These are phyloP conservation scores for Macrobrachium nipponense DNA, from an alignment of 1,140 invertebrate genomes.

Conservation along the genomic window DNA sequence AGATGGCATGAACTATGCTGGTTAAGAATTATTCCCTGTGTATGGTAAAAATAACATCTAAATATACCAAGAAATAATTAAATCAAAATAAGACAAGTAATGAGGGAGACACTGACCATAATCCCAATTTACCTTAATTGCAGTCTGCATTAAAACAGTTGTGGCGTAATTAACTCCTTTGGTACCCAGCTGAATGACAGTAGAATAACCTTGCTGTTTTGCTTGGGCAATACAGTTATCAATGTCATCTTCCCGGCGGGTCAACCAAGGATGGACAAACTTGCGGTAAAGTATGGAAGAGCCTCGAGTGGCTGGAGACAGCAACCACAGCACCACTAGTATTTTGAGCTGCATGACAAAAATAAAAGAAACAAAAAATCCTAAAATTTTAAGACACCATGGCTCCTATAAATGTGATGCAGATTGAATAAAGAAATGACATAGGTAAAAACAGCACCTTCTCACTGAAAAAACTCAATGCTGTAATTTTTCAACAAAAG, in stretches of 20 bases:
- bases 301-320: slow-evolving; percentile 96
- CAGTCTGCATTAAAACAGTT: slow-evolving; percentile 92
- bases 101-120: not conserved
- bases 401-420: too few species aligned
- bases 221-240: slow-evolving; percentile 92
- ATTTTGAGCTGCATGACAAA: slow-evolving; percentile 82
- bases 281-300: slow-evolving; percentile 96
- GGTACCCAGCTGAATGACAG: slow-evolving; percentile 86
- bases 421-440: too few species aligned
- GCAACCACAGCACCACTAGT: slow-evolving; percentile 93
- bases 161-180: slow-evolving; percentile 91
- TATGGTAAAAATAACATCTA: too few species aligned
- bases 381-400: not conserved
- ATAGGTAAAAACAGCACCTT: too few species aligned
- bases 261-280: slow-evolving; percentile 95
- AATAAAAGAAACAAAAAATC: not conserved
- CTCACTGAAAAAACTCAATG: too few species aligned
- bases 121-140: slow-evolving; percentile 83
- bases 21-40: too few species aligned
- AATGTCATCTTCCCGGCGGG: slow-evolving; percentile 93
- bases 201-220: slow-evolving; percentile 90
- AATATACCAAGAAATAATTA: not conserved
- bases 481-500: too few species aligned
- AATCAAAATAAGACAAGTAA: not conserved
- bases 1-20: too few species aligned